Base-by-base conservation (phyloP, 35 echinoderm and acorn worm species). In the Hemicentrotus pulcherrimus region DNA sequence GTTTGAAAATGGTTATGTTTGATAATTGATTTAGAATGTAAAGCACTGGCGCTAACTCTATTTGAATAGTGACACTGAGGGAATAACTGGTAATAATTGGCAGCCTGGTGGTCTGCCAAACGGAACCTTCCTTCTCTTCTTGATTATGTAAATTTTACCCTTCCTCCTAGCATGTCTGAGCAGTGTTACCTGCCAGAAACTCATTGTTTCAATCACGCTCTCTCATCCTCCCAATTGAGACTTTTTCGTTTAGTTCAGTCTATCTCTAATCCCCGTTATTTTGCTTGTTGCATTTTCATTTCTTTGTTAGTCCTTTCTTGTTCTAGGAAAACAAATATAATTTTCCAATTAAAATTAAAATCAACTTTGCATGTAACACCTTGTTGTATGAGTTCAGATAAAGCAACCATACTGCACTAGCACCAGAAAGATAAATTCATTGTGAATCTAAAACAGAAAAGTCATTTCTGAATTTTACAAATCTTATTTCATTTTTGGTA, bases 11-110 rank as follows among this genome's bases (percentile, higher is more conserved):
- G 18, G 28, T 78, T 78, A 28, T n/a, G 22, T 78, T 78, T 78
- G 65, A 78, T 45, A 90, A 90, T 90, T 47, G 46, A 90, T 47
- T 90, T 90, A 90, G 46, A 90, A 90, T 90, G 88, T 90, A 90
- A 90, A 90, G 88, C 46, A 90, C 19, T 90, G 88, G 46, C 88
- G 24, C 31, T 90, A 90, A 90, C 88, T 90, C 88, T 47, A 90
- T 90, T 90, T 90, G 88, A 30, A 90, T 90, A 31, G 12, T 90
- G 33, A 90, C 88, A 45, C 88, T 90, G 88, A 90, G 9, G n/a
- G 32, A 47, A 16, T 90, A 90, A 90, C 88, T 90, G 1, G 9
- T 18, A 33, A 90, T 90, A 45, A 90, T 90, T 90, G 88, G 88
- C 32, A 33, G 88, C 88, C 46, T 90, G 88, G 88, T 90, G 88